phyloP scores from a whole-genome alignment of 2,113 vertebrate species.

The Ceyx cyanopectus region DNA sequence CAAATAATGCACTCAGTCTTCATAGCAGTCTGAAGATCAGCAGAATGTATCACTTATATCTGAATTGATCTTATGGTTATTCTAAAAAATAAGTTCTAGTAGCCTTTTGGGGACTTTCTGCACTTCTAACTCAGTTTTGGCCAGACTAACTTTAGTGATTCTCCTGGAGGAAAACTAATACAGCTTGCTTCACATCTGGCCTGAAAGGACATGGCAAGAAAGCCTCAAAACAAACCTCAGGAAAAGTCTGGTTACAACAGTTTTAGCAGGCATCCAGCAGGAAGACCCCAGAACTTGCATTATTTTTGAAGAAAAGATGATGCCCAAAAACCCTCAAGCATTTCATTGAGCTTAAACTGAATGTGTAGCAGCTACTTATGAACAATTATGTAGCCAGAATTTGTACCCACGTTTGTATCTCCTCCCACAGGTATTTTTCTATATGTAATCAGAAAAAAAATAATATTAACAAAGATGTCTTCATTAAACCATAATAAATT shows the following conservation, averaged over 20 bases:
- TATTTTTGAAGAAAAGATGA: background rate
- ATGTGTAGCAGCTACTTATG: background rate
- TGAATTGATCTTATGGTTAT: background rate
- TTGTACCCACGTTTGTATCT: background rate
- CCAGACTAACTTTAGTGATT: background rate
- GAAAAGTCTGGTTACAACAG: background rate
- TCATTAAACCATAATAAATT: background rate
- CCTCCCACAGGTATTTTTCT: background rate
- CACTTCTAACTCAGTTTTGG: background rate
- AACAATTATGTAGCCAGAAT: background rate
- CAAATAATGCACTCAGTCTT: background rate
- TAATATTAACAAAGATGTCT: background rate
- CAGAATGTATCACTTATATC: background rate
- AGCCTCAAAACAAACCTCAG: background rate
- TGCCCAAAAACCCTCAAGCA: background rate
- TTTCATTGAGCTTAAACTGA: background rate
- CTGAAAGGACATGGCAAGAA: background rate
- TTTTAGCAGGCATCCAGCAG: background rate
- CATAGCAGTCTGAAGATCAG: background rate
- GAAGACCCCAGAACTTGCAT: background rate
- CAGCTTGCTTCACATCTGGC: background rate
- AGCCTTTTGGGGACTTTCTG: background rate
- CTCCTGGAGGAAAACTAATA: background rate
- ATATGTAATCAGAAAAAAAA: background rate
- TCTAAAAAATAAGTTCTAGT: background rate